A percentile compares a stretch with the other conserved stretches of the same genome.
These are phyloP conservation scores for Channa maculata DNA, from an alignment of 2,113 vertebrate genomes.

Conservation along the genomic window DNA sequence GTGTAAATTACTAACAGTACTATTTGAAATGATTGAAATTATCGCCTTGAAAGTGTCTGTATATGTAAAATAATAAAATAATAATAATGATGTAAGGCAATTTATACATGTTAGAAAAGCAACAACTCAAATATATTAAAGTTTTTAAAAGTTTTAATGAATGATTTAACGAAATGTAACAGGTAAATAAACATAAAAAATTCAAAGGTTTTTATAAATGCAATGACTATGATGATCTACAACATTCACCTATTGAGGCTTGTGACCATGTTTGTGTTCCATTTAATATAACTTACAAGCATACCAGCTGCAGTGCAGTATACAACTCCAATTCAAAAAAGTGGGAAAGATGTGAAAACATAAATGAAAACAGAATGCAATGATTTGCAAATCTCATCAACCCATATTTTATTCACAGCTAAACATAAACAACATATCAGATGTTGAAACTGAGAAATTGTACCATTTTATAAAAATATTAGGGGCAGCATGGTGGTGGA, in stretches of 20 bases:
- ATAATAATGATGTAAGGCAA: background rate
- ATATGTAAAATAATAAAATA: background rate
- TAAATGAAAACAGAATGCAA: too few relatives aligned
- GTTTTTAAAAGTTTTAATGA: slow-evolving; percentile 63
- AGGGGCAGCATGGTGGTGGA: too few relatives aligned
- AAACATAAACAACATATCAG: too few relatives aligned
- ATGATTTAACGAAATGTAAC: slow-evolving; percentile 64
- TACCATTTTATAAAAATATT: too few relatives aligned
- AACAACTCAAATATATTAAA: slow-evolving; percentile 20
- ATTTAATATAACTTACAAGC: slow-evolving; percentile 38
- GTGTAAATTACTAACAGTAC: background rate
- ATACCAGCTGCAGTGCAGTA: slow-evolving; percentile 38
- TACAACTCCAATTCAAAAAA: background rate
- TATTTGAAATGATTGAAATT: background rate
- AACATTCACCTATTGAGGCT: background rate
- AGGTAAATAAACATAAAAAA: slow-evolving; percentile 58
- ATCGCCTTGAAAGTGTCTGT: background rate
- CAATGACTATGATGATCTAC: slow-evolving; percentile 17
- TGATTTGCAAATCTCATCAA: too few relatives aligned
- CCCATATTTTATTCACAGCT: too few relatives aligned
- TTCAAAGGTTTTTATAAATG: background rate
- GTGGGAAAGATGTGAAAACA: too few relatives aligned
- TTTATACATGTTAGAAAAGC: background rate
- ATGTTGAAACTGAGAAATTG: too few relatives aligned
- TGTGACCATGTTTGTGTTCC: slow-evolving; percentile 19